Conservation (phyloP, 2,888 invertebrate genomes). For the Leptogaster cylindrica region DNA sequence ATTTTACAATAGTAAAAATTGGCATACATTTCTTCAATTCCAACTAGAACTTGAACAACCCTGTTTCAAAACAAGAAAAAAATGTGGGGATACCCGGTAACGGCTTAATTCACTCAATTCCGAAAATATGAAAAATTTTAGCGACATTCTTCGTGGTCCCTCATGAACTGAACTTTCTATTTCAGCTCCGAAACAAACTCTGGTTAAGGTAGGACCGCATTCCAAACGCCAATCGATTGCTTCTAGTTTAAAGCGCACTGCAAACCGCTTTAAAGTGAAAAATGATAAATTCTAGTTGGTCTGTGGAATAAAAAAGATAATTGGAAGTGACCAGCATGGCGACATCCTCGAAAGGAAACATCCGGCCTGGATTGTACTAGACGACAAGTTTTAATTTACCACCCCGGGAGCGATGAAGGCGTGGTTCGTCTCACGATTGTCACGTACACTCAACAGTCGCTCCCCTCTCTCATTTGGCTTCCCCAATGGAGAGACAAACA, state of each 20-base stretch:
- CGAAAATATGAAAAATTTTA: constrained; percentile 9
- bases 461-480: too few relatives aligned
- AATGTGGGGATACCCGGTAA: too few relatives aligned
- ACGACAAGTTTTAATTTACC: background rate
- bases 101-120: too few relatives aligned
- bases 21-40: too few relatives aligned
- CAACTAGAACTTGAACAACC: too few relatives aligned
- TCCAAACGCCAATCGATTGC: constrained; percentile 24
- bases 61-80: too few relatives aligned
- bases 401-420: too few relatives aligned
- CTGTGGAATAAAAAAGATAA: background rate
- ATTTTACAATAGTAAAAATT: too few relatives aligned
- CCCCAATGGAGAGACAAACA: constrained; percentile 1
- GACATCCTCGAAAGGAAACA: background rate
- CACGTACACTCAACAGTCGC: too few relatives aligned
- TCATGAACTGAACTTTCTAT: constrained; percentile 22
- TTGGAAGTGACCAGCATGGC: constrained; percentile 12
- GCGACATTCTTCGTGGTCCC: constrained; percentile 9
- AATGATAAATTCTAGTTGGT: background rate
- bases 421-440: too few relatives aligned
- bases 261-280: constrained; percentile 19
- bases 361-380: background rate
- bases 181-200: constrained; percentile 15
- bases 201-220: constrained; percentile 32
- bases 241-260: constrained; percentile 27